Evolutionary conservation across 2,113 vertebrate species (phyloP).

Genomic region (Festucalex cinctus): DNA sequence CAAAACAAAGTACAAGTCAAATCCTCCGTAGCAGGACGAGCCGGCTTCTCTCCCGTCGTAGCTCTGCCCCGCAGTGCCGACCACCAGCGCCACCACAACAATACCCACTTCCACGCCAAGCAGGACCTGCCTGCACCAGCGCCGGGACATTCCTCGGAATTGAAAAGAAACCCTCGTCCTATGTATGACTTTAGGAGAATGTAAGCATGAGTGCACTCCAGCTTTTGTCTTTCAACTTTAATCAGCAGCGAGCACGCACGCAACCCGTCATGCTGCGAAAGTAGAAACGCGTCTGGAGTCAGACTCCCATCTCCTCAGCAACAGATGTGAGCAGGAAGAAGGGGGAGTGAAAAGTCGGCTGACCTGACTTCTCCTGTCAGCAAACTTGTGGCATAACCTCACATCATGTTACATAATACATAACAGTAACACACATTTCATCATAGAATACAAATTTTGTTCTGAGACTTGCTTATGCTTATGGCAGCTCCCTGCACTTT

Average conservation of each 20-base stretch:
- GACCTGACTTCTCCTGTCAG: conserved; percentile 32
- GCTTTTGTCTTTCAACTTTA: not conserved
- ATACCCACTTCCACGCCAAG: conserved; percentile 51
- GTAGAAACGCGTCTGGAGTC: conserved; percentile 37
- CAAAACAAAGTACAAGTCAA: conserved; percentile 93
- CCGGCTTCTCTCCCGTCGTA: conserved; percentile 70
- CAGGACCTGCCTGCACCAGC: conserved; percentile 53
- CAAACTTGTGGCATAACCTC: conserved; percentile 11
- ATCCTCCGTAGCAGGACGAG: conserved; percentile 92
- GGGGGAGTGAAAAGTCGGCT: conserved; percentile 47
- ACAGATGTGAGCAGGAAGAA: conserved; percentile 49
- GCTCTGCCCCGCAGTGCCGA: conserved; percentile 49
- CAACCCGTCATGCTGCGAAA: conserved; percentile 36
- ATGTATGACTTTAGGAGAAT: conserved; percentile 5
- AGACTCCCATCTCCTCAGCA: conserved; percentile 54
- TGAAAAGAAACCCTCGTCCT: conserved; percentile 7
- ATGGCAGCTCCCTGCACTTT: too few species aligned
- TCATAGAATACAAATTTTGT: too few species aligned
- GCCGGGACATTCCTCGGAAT: conserved; percentile 48
- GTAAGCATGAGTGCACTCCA: conserved; percentile 20
- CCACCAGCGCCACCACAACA: conserved; percentile 48
- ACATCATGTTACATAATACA: conserved; percentile 12
- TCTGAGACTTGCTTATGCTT: too few species aligned
- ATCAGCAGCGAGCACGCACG: conserved; percentile 24
- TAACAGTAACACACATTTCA: not conserved